phyloP scores from a whole-genome alignment of 2,797 vertebrate genomes.

The Sebastiscus albofasciatus region DNA sequence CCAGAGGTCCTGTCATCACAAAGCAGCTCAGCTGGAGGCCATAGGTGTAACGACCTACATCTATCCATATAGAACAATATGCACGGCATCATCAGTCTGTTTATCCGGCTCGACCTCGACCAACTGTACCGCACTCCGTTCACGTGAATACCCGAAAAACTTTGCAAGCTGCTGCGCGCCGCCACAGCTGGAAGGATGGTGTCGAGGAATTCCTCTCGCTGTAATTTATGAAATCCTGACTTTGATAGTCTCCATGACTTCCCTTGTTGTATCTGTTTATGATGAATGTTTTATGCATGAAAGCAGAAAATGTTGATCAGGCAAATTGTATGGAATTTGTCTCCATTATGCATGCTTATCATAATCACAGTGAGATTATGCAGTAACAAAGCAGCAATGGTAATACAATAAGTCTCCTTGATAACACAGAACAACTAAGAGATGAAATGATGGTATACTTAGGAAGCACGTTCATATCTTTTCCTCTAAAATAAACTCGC shows the following conservation, averaged over 20 bases:
- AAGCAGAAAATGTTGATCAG: constrained; percentile 74
- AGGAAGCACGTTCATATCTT: constrained; percentile 10
- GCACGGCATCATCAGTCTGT: constrained; percentile 63
- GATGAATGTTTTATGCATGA: constrained; percentile 75
- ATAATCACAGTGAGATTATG: constrained; percentile 77
- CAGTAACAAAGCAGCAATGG: constrained; percentile 68
- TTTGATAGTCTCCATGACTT: constrained; percentile 63
- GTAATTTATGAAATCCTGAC: constrained; percentile 63
- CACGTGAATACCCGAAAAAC: constrained; percentile 7
- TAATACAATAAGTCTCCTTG: constrained; percentile 68
- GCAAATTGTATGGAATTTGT: constrained; percentile 76
- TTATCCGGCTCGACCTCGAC: constrained; percentile 63
- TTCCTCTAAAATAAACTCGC: constrained; percentile 27
- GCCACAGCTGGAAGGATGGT: constrained; percentile 37
- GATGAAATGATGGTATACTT: constrained; percentile 46
- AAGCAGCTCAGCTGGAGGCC: constrained; percentile 65
- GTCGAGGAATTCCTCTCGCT: constrained; percentile 25
- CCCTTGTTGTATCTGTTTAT: constrained; percentile 56
- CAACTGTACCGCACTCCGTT: constrained; percentile 40
- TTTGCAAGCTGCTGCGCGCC: constrained; percentile 29
- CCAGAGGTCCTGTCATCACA: constrained; percentile 74
- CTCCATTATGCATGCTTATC: constrained; percentile 78
- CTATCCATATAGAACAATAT: constrained; percentile 69
- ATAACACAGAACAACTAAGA: constrained; percentile 56
- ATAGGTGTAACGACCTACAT: constrained; percentile 75